A percentile compares a stretch with the other conserved stretches of the same genome.
phyloP scores from a whole-genome alignment of 2,113 vertebrate genomes.

The Monarcha castaneiventris region DNA sequence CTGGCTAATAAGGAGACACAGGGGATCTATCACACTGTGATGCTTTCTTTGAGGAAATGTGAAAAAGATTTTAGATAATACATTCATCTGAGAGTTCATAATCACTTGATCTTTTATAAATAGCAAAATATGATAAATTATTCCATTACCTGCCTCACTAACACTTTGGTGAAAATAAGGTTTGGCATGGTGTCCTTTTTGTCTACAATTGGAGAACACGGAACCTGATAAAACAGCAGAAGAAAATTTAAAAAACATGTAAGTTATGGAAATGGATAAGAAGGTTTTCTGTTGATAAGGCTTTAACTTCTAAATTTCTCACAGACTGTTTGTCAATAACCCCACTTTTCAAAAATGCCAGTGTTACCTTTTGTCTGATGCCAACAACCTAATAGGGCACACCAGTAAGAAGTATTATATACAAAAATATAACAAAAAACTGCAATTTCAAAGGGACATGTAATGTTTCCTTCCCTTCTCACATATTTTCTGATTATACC shows the following conservation, averaged over 20 bases:
- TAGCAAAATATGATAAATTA: neutral
- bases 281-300: neutral
- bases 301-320: neutral
- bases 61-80: neutral
- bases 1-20: neutral
- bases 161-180: neutral
- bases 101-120: slow-evolving; percentile 10
- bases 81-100: neutral
- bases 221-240: neutral
- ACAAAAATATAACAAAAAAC: neutral
- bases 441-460: neutral
- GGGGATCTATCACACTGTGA: neutral
- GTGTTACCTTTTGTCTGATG: neutral
- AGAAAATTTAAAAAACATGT: neutral
- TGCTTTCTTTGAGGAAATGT: neutral
- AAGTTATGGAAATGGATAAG: neutral
- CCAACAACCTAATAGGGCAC: neutral
- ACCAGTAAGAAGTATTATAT: neutral
- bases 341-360: neutral
- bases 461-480: neutral
- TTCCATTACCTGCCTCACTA: neutral
- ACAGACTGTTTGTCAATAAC: neutral
- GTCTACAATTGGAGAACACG: neutral
- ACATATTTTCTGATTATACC: neutral
- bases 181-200: neutral